These are phyloP conservation scores for Mus pahari DNA, from an alignment of 2,113 vertebrate species.

Conservation along the genomic window DNA sequence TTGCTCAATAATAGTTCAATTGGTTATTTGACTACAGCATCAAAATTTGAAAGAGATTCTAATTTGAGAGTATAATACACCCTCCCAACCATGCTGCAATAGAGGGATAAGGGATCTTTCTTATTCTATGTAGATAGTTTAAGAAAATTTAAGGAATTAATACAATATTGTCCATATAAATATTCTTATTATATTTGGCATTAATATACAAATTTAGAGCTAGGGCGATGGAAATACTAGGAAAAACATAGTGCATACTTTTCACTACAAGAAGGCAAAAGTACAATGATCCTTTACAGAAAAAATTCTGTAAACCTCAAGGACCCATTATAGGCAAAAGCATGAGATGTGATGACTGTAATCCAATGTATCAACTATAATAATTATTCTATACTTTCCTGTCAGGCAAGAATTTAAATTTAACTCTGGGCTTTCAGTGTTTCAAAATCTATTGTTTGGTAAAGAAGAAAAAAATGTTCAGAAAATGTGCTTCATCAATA, in stretches of 20 bases:
- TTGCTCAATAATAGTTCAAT: neutral
- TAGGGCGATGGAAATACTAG: neutral
- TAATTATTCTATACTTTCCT: neutral
- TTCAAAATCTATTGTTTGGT: neutral
- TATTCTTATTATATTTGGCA: neutral
- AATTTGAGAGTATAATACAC: neutral
- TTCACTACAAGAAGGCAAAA: conserved; percentile 15
- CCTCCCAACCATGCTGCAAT: neutral
- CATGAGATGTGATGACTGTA: neutral
- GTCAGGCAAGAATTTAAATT: neutral
- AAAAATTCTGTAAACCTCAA: neutral
- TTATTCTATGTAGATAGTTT: too few species aligned
- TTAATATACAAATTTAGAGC: neutral
- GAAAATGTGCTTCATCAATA: neutral
- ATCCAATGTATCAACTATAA: neutral
- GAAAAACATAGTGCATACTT: neutral
- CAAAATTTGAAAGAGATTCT: neutral
- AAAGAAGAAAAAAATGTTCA: neutral
- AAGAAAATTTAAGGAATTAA: neutral
- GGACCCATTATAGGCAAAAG: neutral
- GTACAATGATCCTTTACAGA: neutral
- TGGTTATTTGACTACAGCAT: neutral
- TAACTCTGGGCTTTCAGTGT: neutral
- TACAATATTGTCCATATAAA: conserved; percentile 12
- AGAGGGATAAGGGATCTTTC: neutral